Percentiles rank a stretch among this genome's conserved stretches.
Evolutionary conservation across 2,113 vertebrate genomes (phyloP).

Genomic region (Chaenogobius annularis): DNA sequence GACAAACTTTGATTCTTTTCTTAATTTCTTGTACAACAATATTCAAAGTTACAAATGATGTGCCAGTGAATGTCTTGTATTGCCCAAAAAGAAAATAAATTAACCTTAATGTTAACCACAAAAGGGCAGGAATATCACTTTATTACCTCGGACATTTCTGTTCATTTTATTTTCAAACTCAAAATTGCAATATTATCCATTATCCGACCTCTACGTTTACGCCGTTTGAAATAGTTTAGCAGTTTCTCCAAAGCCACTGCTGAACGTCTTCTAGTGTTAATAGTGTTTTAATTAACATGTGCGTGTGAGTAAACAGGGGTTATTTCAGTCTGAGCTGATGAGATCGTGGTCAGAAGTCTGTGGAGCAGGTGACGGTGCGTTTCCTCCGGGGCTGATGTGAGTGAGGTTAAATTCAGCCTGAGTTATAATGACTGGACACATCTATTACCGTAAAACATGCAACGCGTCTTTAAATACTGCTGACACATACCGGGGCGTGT

Average conservation of each 20-base stretch:
- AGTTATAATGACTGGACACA: constrained; percentile 29
- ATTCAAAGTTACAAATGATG: too few species aligned
- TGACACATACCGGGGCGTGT: constrained; percentile 28
- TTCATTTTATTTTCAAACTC: too few species aligned
- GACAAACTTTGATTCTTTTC: too few species aligned
- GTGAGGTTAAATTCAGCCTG: not conserved
- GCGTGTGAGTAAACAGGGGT: constrained; percentile 9
- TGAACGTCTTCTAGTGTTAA: not conserved
- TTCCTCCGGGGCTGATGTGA: constrained; percentile 7
- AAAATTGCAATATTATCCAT: too few species aligned
- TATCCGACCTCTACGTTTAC: too few species aligned
- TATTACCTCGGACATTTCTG: too few species aligned
- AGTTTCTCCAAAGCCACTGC: not conserved
- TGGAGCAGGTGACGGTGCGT: constrained; percentile 35
- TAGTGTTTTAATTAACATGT: not conserved
- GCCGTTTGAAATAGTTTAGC: too few species aligned
- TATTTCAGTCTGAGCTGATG: not conserved
- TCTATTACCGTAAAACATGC: constrained; percentile 48
- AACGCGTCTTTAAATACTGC: constrained; percentile 55
- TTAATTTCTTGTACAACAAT: too few species aligned
- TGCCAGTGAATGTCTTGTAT: too few species aligned
- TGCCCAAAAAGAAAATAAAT: too few species aligned
- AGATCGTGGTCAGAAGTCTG: constrained; percentile 3
- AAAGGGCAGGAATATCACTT: too few species aligned
- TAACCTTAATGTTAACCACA: too few species aligned